Conservation (phyloP, 2,113 vertebrate genomes). For the Uria lomvia region DNA sequence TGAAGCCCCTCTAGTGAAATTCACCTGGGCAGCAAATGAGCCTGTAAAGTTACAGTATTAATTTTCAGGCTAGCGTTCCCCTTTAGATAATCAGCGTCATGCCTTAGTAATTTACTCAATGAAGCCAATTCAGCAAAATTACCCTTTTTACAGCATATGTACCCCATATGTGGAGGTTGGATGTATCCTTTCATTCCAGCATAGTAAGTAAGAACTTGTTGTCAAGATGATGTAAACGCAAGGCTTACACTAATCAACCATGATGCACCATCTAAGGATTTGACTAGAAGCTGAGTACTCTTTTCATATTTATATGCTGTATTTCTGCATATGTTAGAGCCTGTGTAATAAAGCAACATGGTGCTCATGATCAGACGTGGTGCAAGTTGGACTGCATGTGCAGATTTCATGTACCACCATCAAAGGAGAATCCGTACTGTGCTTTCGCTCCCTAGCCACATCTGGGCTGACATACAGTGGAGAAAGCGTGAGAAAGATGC, state of each 20-base stretch:
- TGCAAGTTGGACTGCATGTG: neutral
- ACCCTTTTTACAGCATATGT: conserved; percentile 41
- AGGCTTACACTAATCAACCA: neutral
- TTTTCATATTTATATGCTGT: neutral
- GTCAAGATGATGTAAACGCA: conserved; percentile 10
- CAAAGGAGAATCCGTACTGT: neutral
- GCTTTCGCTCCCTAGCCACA: neutral
- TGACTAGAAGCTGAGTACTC: neutral
- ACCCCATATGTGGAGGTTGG: conserved; percentile 53
- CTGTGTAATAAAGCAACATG: neutral
- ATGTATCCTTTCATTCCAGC: neutral
- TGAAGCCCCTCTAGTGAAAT: conserved; percentile 48
- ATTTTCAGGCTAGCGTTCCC: conserved; percentile 31
- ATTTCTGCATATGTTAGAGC: neutral
- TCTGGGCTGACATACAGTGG: accelerated
- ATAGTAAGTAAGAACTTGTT: conserved; percentile 19
- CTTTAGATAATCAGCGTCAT: conserved; percentile 49
- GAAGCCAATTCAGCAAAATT: conserved; percentile 45
- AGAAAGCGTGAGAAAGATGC: accelerated
- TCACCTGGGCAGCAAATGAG: conserved; percentile 66
- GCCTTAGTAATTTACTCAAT: conserved; percentile 46
- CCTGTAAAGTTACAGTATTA: conserved; percentile 59
- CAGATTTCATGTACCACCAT: neutral
- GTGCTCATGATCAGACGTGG: neutral
- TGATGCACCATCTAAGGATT: neutral